Evolutionary conservation across 2,113 vertebrate genomes (phyloP), one percentile per base, ranked within the genome.

Genomic region (Leiothrix lutea): DNA sequence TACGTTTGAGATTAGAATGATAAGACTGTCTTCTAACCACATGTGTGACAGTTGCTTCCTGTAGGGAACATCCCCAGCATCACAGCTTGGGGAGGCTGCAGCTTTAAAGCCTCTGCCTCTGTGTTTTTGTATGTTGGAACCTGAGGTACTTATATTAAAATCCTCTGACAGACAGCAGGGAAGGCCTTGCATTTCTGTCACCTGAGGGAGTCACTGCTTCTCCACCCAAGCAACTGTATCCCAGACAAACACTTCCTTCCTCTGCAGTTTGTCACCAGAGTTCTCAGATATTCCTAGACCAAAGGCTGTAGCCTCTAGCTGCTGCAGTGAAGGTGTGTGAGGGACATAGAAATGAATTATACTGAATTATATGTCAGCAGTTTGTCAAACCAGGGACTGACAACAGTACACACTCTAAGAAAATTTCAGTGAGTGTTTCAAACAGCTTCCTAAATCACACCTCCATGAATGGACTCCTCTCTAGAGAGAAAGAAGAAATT

Each of bases 321-420:
- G 8, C 21, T 58, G 35, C 2, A 23, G 8, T 20, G 18, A 38
- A 38, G 31, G 12, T 9, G n/a, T 38, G 24, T 7, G 14, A 73
- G 33, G 40, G 38, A 17, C 20, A 36, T 11, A 38, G 57, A 13
- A 31, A 31, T 5, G 5, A 42, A 11, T 65, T 36, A 3, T 2
- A 3, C 5, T 14, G 21, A 13, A 6, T 13, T 50, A 1, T 6
- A 2, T 29, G 28, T 24, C 56, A 36, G 33, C 10, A 6, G 10
- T 58, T 62, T 69, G 48, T 48, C 26, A 62, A 9, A 21, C 11
- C 21, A 69, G 35, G 44, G 12, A 12, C 23, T 25, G 42, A 3
- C 17, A 48, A 5, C 38, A 33, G 42, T 13, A 20, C 22, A 44
- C 48, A 31, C 47, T 24, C 47, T 62, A 61, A 47, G 51, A 51